phyloP scores from a whole-genome alignment of 2,888 invertebrate genomes.

The Ctena decussata region DNA sequence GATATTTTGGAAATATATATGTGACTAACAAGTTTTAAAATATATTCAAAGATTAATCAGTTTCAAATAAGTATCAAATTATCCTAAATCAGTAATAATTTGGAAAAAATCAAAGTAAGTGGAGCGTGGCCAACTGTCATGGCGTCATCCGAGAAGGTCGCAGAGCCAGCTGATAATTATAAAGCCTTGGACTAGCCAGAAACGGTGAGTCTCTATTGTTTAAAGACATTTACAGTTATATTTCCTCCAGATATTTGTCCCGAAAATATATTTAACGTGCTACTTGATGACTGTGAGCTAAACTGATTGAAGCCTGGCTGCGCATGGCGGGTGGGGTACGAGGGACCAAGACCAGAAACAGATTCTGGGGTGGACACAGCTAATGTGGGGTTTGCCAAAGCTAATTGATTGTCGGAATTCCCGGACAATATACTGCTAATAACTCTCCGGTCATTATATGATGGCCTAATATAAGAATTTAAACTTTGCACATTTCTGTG shows the following conservation, averaged over 20 bases:
- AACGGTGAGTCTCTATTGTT: neutral
- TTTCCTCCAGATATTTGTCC: neutral
- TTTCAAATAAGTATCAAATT: neutral
- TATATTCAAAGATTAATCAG: neutral
- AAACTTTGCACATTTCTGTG: constrained; percentile 31
- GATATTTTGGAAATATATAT: neutral
- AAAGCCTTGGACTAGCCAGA: neutral
- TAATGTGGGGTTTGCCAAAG: neutral
- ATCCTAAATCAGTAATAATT: neutral
- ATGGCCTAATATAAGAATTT: constrained; percentile 11
- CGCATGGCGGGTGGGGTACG: neutral
- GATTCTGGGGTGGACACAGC: neutral
- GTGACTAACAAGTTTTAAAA: neutral
- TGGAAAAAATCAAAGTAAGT: too few relatives aligned
- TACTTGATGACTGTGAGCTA: neutral
- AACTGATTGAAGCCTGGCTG: neutral
- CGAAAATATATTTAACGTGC: neutral
- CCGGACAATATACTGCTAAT: neutral
- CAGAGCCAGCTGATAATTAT: neutral
- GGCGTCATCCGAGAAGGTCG: neutral
- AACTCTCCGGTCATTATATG: neutral
- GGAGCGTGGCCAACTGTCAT: too few relatives aligned
- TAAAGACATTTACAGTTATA: neutral
- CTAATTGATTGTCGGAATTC: neutral
- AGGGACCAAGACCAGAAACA: neutral